Base-by-base conservation (phyloP, 2,888 invertebrate genomes). In the Orthosia cruda region DNA sequence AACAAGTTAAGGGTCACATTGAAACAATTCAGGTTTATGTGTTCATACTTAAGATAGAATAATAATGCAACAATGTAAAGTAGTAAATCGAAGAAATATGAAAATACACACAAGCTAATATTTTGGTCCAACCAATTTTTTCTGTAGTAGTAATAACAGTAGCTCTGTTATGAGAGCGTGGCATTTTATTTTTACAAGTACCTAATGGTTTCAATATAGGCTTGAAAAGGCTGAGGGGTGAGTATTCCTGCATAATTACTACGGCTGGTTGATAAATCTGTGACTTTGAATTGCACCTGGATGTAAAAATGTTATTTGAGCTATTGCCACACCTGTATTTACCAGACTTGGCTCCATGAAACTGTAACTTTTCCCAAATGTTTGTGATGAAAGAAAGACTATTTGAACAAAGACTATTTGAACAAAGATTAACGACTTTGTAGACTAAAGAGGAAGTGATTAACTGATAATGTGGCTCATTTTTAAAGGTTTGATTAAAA, bases 161-260 rank as follows among this genome's bases (percentile, higher is more conserved):
- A n/a, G 7, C 49, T 40, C 18, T 50, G n/a, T 54, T 61, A 59
- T 26, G 4, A 32, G 59, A 54, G 47, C 20, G 32, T 52, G 32
- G 11, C 54, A 26, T 74, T 62, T 64, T 49, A 57, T 71, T 59
- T 47, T 3, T 23, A 18, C 23, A 45, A 63, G 49, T 63, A 23
- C 20, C 20, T 54, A 45, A 63, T 50, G 50, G 62, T 71, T 47
- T 58, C 18, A 74, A 59, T 64, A 71, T 23, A n/a, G 47, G 40
- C 58, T 15, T 7, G n/a, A 40, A 40, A 40, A 9, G 40, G 72
- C 20, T 23, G 9, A 15, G 23, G 20, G 12, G 13, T 18, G 13
- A 16, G n/a, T 45, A n/a, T 47, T 15, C 7, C 16, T 61, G n/a
- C 45, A 40, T 40, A 40, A 40, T 40, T 1, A 40, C 40, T 40